These are phyloP conservation scores for Sanderia malayensis DNA, from an alignment of 30 jellyfish, hydroid and myxozoan species.

Conservation along the genomic window DNA sequence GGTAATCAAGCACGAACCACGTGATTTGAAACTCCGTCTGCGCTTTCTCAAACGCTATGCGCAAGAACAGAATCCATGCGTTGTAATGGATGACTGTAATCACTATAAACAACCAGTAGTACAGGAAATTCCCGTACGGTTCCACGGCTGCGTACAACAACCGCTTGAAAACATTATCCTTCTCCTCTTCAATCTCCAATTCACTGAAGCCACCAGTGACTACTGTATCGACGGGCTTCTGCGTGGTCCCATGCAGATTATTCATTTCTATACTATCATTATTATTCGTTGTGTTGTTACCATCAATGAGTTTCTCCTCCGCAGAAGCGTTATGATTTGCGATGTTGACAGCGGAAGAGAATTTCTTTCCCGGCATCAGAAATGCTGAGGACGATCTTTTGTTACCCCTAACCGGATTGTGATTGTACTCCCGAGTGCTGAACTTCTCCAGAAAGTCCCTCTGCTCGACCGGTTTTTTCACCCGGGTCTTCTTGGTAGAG, in stretches of 20 bases:
- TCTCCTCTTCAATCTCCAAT: neutral
- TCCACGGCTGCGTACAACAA: slow-evolving; percentile 37
- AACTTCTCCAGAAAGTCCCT: slow-evolving; percentile 59
- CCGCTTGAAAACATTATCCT: slow-evolving; percentile 7
- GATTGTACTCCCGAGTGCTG: slow-evolving; percentile 65
- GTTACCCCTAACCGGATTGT: slow-evolving; percentile 4
- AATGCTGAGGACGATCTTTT: neutral
- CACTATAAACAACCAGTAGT: slow-evolving; percentile 72
- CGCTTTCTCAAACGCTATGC: slow-evolving; percentile 75
- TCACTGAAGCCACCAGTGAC: slow-evolving; percentile 10
- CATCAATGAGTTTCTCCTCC: too few relatives aligned
- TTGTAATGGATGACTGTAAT: slow-evolving; percentile 79
- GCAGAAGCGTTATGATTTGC: too few relatives aligned
- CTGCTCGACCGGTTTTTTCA: slow-evolving; percentile 47
- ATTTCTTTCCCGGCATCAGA: slow-evolving; percentile 5
- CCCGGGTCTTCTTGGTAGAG: slow-evolving; percentile 20
- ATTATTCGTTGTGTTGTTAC: too few relatives aligned
- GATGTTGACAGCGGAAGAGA: slow-evolving; percentile 9
- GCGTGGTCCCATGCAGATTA: neutral
- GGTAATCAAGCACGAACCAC: slow-evolving; percentile 81
- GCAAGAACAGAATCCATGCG: slow-evolving; percentile 76
- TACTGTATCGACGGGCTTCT: slow-evolving; percentile 8
- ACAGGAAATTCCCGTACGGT: slow-evolving; percentile 79
- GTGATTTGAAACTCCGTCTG: slow-evolving; percentile 33
- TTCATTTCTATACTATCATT: too few relatives aligned